phyloP scores from a whole-genome alignment of 2,888 invertebrate species.

The Nebria salina region DNA sequence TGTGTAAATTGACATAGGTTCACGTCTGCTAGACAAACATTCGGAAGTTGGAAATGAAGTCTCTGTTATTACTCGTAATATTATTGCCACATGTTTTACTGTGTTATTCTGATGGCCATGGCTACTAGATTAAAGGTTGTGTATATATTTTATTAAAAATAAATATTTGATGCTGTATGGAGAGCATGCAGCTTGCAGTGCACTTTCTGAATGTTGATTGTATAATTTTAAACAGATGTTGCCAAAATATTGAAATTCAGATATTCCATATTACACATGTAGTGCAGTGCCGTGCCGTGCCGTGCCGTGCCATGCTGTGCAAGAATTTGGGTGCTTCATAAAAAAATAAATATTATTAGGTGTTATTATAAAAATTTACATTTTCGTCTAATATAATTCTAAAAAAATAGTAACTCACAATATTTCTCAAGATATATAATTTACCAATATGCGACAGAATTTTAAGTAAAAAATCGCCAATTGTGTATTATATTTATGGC shows the following conservation, averaged over 20 bases:
- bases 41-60: too few relatives aligned
- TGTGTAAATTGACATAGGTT: too few relatives aligned
- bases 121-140: neutral
- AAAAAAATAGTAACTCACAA: too few relatives aligned
- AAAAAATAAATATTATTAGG: neutral
- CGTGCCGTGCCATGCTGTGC: too few relatives aligned
- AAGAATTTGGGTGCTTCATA: neutral
- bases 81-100: neutral
- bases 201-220: neutral
- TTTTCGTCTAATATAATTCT: too few relatives aligned
- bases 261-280: neutral
- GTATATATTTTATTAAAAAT: neutral
- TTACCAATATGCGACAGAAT: too few relatives aligned
- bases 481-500: too few relatives aligned
- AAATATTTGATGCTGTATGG: neutral
- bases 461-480: too few relatives aligned
- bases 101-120: neutral
- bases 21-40: too few relatives aligned
- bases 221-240: neutral
- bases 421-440: too few relatives aligned
- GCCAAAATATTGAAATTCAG: neutral
- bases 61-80: too few relatives aligned
- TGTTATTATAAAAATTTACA: too few relatives aligned
- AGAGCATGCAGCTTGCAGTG: neutral
- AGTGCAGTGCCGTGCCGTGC: neutral